Evolutionary conservation across 2,113 vertebrate genomes (phyloP), one percentile per base, ranked within the genome.

Genomic region (Actenoides lindsayi): DNA sequence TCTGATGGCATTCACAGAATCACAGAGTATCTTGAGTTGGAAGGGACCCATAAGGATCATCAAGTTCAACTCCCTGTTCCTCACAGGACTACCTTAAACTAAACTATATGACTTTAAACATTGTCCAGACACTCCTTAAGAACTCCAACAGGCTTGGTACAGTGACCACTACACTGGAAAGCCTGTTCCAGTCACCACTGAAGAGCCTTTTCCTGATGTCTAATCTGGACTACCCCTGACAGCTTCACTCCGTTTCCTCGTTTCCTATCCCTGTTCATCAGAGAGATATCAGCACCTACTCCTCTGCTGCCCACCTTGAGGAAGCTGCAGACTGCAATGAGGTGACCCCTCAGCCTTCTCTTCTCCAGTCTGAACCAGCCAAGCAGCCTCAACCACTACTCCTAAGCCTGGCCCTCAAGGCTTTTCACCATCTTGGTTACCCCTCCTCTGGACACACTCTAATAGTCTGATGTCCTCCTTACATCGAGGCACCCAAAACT

Each of bases 271-370:
- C 2, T 41, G 31, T n/a, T 31, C 18, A 86, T 17, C 35, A 79
- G 30, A 65, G 33, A 65, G 28, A 71, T 28, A 62, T 62, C 33
- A 81, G 39, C 33, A 79, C 17, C 28, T 48, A 24, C 42, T 19
- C 10, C 21, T 56, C 65, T 4, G 6, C 46, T 83, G 51, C 8
- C 27, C 5, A 3, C 28, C 42, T 27, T 41, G 16, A 76, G 37
- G 51, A 83, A 73, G 20, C 0, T 76, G 13, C 13, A 56, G 27
- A 17, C 30, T 25, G 7, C 2, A 1, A 35, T 0, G 0, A 48
- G n/a, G 42, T 33, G 64, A 63, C 17, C 17, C 13, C 57, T 70
- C 42, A 71, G 50, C 12, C 35, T 57, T 42, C 63, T 69, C 44
- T 68, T 60, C n/a, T 21, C 42, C 81, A 78, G 14, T 28, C 28